phyloP scores from a whole-genome alignment of 2,113 vertebrate species.

The Podarcis muralis region DNA sequence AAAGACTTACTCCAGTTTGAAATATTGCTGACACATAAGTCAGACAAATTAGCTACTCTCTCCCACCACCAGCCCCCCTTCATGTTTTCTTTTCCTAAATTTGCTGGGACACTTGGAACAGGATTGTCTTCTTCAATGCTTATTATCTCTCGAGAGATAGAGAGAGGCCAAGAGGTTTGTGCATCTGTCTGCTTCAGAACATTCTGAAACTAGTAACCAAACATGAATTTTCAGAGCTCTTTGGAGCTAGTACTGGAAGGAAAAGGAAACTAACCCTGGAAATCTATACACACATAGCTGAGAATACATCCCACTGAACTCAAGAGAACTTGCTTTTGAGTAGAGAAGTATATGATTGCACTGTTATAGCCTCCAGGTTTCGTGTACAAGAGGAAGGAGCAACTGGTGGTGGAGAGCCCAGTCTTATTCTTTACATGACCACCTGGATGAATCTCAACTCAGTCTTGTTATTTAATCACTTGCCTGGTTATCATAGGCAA shows the following conservation, averaged over 20 bases:
- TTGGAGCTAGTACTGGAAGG: neutral
- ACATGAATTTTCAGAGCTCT: neutral
- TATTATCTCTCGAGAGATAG: neutral
- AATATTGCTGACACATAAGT: too few species aligned
- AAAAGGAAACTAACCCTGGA: too few species aligned
- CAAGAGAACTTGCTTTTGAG: neutral
- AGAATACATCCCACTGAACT: neutral
- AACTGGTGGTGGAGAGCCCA: neutral
- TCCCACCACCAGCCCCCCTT: neutral
- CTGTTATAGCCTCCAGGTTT: neutral
- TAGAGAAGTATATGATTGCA: neutral
- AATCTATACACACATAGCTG: neutral
- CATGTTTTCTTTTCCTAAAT: neutral
- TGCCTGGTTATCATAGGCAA: neutral
- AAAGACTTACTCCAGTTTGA: too few species aligned
- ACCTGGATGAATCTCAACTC: too few species aligned
- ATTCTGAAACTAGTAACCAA: neutral
- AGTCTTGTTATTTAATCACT: neutral
- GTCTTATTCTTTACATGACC: neutral
- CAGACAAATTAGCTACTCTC: too few species aligned
- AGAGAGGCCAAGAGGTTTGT: too few species aligned
- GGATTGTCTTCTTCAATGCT: neutral
- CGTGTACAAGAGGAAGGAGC: too few species aligned
- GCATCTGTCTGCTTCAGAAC: neutral
- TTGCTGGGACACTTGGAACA: neutral